Conservation (phyloP, 1,140 invertebrate genomes). For the Eupeodes corollae region DNA sequence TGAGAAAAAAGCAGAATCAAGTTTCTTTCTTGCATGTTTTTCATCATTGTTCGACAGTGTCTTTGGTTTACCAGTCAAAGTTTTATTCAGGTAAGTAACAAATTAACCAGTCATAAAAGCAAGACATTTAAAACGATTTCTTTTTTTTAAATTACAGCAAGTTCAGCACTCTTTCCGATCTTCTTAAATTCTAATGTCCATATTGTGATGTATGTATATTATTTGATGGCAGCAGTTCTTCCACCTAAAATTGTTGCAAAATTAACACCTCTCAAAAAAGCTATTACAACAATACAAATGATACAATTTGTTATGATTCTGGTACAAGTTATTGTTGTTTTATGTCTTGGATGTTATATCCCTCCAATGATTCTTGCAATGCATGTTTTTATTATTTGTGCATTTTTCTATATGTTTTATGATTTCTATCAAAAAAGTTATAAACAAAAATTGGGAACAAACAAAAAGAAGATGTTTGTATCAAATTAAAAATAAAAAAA, state of each 20-base stretch:
- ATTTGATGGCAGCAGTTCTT: constrained; percentile 66
- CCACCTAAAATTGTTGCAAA: constrained; percentile 22
- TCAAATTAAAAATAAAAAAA: too few relatives aligned
- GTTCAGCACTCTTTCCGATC: constrained; percentile 63
- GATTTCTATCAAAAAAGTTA: constrained; percentile 53
- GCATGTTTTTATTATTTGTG: constrained; percentile 44
- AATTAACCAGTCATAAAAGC: not conserved
- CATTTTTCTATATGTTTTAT: constrained; percentile 60
- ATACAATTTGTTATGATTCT: constrained; percentile 54
- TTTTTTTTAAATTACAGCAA: constrained; percentile 42
- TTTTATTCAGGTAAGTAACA: constrained; percentile 46
- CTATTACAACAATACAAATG: constrained; percentile 38
- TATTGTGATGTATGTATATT: constrained; percentile 76
- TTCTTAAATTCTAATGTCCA: constrained; percentile 66
- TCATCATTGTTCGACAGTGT: constrained; percentile 56
- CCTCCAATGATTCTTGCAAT: constrained; percentile 34
- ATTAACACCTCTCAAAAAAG: constrained; percentile 33
- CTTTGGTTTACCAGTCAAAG: constrained; percentile 64
- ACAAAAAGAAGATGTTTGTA: not conserved
- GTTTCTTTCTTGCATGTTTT: constrained; percentile 64
- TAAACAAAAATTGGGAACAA: constrained; percentile 11
- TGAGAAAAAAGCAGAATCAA: constrained; percentile 64
- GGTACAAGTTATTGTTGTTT: constrained; percentile 34
- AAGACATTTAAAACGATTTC: not conserved
- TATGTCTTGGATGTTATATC: constrained; percentile 8